Base-by-base conservation (phyloP, 2,113 vertebrate species). In the Cryptomyrus ogoouensis region DNA sequence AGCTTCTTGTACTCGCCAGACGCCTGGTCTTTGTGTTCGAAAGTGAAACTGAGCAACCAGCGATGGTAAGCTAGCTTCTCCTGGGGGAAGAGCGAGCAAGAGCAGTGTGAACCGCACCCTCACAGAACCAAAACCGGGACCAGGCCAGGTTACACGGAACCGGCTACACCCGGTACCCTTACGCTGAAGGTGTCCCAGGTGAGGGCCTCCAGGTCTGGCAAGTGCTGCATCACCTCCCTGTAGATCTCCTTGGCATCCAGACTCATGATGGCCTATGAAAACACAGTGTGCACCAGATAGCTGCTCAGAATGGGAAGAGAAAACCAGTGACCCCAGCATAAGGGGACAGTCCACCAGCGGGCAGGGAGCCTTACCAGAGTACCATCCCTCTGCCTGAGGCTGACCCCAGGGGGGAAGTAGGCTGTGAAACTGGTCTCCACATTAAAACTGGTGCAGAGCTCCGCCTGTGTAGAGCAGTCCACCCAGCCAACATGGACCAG, bases 211-310 rank as follows among this genome's bases (percentile, higher is more conserved):
- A 99, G 96, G 87, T 97, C 97, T 77, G 98, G 98, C 83, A 99
- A 96, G 89, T 96, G 95, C 66, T 95, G 91, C 91, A 99, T 95
- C 92, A 98, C 96, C 94, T 97, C 97, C 84, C 90, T 93, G 94
- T 99, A 99, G 92, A 99, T 97, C 94, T 99, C 98, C 95, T 93
- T 97, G 87, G 97, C 95, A 94, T 99, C 98, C 94, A 99, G 94
- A 89, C 96, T 97, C n/a, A 94, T 95, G 88, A 99, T 92, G 94
- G 97, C 97, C 98, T 99, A 94, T 24, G 95, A 66, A 70, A 93
- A 88, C 27, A 92, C 3, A 92, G 27, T 9, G 44, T 50, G 3
- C 15, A 44, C 17, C 74, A 77, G 74, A 42, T 39, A 86, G 24
- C 84, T 9, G 13, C 5, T 35, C 47, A 31, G 42, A 56, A 88